These are phyloP conservation scores for Eristalis arbustorum DNA, from an alignment of 2,888 invertebrate genomes.

Conservation along the genomic window DNA sequence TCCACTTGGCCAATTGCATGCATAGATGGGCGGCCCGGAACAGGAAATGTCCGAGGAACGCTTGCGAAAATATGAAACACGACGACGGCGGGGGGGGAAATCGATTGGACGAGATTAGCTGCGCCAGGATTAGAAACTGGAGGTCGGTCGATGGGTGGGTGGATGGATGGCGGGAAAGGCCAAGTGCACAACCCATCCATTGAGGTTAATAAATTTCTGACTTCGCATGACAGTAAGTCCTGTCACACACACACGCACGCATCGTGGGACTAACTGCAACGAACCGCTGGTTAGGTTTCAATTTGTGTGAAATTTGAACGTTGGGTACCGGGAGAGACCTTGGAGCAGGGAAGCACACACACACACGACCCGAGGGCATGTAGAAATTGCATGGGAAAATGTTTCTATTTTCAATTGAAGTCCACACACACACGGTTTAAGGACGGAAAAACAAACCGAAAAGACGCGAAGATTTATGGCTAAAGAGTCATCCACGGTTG, in stretches of 20 bases:
- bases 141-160: background rate
- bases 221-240: constrained; percentile 55
- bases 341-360: constrained; percentile 24
- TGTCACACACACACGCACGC: background rate
- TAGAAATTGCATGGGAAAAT: constrained; percentile 45
- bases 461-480: constrained; percentile 59
- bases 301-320: constrained; percentile 15
- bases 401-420: constrained; percentile 65
- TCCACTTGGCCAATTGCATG: constrained; percentile 69
- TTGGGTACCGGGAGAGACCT: background rate
- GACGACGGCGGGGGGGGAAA: constrained; percentile 62
- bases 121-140: background rate
- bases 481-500: constrained; percentile 52
- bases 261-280: background rate
- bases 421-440: background rate
- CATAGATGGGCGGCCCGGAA: constrained; percentile 7
- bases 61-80: constrained; percentile 62
- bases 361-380: constrained; percentile 19
- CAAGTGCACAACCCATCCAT: background rate
- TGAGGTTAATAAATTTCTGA: constrained; percentile 66
- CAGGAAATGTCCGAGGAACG: constrained; percentile 6
- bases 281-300: constrained; percentile 35
- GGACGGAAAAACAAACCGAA: constrained; percentile 8
- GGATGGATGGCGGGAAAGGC: background rate
- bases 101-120: constrained; percentile 67